Conservation (phyloP, 2,888 invertebrate genomes). For the Chrysolina americana region DNA sequence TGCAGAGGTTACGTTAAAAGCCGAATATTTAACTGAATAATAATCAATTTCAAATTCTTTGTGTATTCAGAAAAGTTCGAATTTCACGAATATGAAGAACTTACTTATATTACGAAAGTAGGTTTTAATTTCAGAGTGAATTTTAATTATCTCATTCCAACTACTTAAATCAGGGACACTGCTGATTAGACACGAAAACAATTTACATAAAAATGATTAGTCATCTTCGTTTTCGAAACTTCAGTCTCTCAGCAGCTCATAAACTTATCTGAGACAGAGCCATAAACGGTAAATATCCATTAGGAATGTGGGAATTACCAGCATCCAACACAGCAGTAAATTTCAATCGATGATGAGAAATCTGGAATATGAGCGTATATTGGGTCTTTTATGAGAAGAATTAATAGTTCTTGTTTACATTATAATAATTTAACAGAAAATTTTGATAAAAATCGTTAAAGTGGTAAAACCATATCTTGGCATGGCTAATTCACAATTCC, state of each 20-base stretch:
- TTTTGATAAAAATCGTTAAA: too few relatives aligned
- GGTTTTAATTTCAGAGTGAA: not conserved
- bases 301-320: not conserved
- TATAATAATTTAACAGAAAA: too few relatives aligned
- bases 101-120: too few relatives aligned
- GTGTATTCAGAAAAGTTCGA: too few relatives aligned
- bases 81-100: too few relatives aligned
- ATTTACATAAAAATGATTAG: not conserved
- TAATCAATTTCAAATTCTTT: too few relatives aligned
- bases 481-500: too few relatives aligned
- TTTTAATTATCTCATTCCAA: not conserved
- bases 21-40: too few relatives aligned
- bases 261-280: not conserved
- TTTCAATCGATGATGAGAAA: not conserved
- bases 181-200: not conserved
- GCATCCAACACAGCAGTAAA: not conserved
- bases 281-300: not conserved
- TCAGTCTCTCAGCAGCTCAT: not conserved
- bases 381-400: too few relatives aligned
- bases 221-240: not conserved
- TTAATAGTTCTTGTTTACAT: too few relatives aligned
- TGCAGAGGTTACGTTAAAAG: too few relatives aligned
- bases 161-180: not conserved
- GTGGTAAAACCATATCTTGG: too few relatives aligned
- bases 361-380: not conserved